These are phyloP conservation scores for Thinocorus orbignyianus DNA, from an alignment of 2,113 vertebrate genomes.

Conservation along the genomic window DNA sequence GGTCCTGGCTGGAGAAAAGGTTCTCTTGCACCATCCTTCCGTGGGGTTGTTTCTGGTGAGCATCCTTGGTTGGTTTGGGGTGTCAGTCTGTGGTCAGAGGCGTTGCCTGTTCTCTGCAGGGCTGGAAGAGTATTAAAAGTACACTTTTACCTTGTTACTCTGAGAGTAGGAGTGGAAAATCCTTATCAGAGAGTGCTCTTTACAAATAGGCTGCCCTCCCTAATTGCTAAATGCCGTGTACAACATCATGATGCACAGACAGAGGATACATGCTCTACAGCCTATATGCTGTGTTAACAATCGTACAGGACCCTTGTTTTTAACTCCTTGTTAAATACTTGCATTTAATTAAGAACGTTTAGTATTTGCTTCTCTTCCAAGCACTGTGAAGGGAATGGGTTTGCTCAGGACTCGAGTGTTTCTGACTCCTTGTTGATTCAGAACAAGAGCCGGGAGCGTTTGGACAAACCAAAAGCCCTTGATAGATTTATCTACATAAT, in stretches of 20 bases:
- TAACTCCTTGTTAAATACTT: conserved; percentile 18
- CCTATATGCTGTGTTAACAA: neutral
- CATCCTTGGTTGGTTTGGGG: neutral
- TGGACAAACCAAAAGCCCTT: neutral
- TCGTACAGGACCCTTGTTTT: neutral
- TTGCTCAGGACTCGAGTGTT: neutral
- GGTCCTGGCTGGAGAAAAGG: neutral
- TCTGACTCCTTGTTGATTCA: neutral
- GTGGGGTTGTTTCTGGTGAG: neutral
- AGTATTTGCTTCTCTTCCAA: neutral
- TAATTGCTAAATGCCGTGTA: conserved; percentile 8
- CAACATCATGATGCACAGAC: neutral
- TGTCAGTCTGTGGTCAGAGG: neutral
- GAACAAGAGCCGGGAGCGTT: neutral
- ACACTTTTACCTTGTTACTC: neutral
- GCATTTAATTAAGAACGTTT: neutral
- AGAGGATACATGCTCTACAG: neutral
- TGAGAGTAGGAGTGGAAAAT: conserved; percentile 21
- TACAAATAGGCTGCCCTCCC: neutral
- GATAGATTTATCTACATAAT: neutral
- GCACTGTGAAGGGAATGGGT: neutral
- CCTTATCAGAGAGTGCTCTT: conserved; percentile 8
- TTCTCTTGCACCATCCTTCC: neutral
- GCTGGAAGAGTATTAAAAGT: neutral
- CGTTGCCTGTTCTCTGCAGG: neutral